Base-by-base conservation (phyloP, 2,113 vertebrate genomes). In the Neolamprologus toae region DNA sequence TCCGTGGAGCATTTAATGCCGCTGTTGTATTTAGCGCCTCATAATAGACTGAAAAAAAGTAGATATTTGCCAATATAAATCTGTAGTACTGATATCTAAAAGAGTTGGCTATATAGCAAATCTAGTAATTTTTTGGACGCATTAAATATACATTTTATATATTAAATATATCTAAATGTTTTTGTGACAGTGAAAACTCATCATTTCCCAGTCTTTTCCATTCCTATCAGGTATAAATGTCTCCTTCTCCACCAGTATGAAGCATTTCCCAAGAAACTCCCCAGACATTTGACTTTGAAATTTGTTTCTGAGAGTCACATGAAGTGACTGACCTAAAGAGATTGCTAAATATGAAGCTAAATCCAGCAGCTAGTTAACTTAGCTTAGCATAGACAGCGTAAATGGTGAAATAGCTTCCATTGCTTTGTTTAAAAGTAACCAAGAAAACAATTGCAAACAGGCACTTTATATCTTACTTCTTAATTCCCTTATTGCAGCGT, bases 91-190 rank as follows among this genome's bases (percentile, higher is more conserved):
- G 68, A 82, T 90, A 83, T 86, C 85, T 54, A 21, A 89, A 89
- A 82, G 23, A 85, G 88, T 86, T 84, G 85, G 85, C 80, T 82
- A 71, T 54, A 53, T 80, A 87, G 88, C 79, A 3, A 91, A 89
- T 79, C 80, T 86, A 86, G 68, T 85, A 4, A 51, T 83, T 92
- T 92, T 94, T 92, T 92, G 59, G 63, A 92, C 73, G 88, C 93
- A 90, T 92, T 92, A 88, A 88, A 87, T 93, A 85, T 84, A 94
- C 83, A 84, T 96, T 94, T 95, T 94, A 40, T 95, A 93, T 95
- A 93, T 92, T 91, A 91, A 92, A 90, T 94, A 94, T 91, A 94
- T 93, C 80, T 96, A 82, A 88, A 90, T 92, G 92, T 93, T 94
- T 92, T 86, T 87, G 90, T 94, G 91, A 90, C 79, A 47, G 93